A percentile compares a stretch with the other conserved stretches of the same genome.
These are phyloP conservation scores for Epistrophe grossulariae DNA, from an alignment of 2,888 invertebrate genomes.

Conservation along the genomic window DNA sequence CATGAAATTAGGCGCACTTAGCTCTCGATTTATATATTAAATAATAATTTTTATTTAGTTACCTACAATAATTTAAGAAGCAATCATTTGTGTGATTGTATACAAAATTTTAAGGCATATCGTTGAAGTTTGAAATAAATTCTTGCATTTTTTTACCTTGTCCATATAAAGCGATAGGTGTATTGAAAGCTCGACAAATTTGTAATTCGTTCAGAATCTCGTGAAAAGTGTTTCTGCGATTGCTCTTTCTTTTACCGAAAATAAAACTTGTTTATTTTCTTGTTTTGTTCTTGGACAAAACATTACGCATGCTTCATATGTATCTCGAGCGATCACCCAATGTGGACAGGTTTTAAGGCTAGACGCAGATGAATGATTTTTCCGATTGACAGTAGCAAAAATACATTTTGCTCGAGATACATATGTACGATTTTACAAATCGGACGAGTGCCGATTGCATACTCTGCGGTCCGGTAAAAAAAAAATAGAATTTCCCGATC, in stretches of 20 bases:
- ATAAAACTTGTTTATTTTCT: not conserved
- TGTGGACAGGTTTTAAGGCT: not conserved
- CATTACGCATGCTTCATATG: too few species aligned
- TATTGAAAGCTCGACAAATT: not conserved
- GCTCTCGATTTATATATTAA: conserved; percentile 51
- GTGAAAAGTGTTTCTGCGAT: too few species aligned
- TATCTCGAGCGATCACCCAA: not conserved
- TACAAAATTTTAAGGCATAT: conserved; percentile 61
- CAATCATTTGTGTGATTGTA: conserved; percentile 50
- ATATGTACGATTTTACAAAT: not conserved
- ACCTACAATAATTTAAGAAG: conserved; percentile 38
- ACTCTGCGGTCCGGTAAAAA: too few species aligned
- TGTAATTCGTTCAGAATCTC: not conserved
- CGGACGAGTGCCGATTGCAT: not conserved
- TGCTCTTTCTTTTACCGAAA: too few species aligned
- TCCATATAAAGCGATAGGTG: not conserved
- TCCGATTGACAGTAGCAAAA: not conserved
- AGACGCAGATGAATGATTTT: not conserved
- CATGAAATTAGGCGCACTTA: conserved; percentile 79
- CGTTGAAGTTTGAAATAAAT: conserved; percentile 57
- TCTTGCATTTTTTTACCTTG: conserved; percentile 12
- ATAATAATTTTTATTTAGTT: conserved; percentile 62
- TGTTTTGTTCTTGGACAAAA: too few species aligned
- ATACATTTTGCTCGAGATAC: not conserved
- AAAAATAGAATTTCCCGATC: not conserved